These are phyloP conservation scores for Lumbricus terrestris DNA, from an alignment of 2,888 invertebrate genomes.

Conservation along the genomic window DNA sequence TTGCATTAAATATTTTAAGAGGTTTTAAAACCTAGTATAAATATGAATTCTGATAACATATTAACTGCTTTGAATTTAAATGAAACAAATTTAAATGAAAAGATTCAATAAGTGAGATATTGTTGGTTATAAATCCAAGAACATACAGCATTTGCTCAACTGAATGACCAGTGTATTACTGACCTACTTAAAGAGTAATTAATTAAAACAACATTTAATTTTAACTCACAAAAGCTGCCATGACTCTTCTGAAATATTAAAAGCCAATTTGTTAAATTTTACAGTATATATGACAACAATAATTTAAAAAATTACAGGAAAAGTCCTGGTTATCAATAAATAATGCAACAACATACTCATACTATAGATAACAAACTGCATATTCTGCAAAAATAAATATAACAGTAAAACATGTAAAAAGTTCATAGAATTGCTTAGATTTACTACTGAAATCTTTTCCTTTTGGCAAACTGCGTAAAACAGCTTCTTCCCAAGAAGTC, in stretches of 20 bases:
- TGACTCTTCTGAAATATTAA: neutral
- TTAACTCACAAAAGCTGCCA: neutral
- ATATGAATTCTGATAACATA: neutral
- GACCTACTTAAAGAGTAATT: neutral
- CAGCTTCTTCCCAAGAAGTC: neutral
- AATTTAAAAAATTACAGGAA: neutral
- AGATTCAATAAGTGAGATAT: neutral
- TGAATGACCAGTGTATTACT: neutral
- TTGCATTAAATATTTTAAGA: too few relatives aligned
- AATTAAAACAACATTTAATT: neutral
- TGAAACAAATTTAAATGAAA: neutral
- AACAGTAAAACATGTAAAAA: neutral
- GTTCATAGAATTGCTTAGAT: neutral
- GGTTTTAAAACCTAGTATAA: neutral
- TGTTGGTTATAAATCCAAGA: neutral
- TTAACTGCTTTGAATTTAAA: neutral
- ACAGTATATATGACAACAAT: neutral
- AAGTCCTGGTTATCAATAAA: constrained; percentile 3
- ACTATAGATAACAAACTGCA: neutral
- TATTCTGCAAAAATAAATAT: neutral
- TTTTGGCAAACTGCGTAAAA: neutral
- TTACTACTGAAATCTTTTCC: neutral
- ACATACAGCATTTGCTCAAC: neutral
- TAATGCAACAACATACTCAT: neutral
- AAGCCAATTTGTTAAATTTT: neutral